Evolutionary conservation across 1,140 invertebrate species (phyloP), one percentile per base, ranked within the genome.

Genomic region (Drosophila baimaii): DNA sequence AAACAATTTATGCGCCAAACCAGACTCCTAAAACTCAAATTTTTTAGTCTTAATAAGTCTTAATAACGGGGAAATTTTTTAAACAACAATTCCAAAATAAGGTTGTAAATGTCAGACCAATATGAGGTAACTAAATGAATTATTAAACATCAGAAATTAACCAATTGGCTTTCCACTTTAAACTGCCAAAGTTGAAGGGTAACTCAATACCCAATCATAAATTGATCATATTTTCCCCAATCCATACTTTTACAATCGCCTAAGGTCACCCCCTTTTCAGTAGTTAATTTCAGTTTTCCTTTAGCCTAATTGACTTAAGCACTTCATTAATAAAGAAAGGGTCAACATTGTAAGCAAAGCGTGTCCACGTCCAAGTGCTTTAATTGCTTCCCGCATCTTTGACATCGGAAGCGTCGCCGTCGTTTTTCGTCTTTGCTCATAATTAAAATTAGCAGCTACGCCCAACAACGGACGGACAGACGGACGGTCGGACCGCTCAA

Each of bases 341-440:
- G 46, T 77, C 74, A 77, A n/a, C 35, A 63, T 62, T 59, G 55
- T 70, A 75, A 79, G 62, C 44, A 73, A 57, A 75, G 77, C 72
- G 77, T 84, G 76, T 79, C 81, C 62, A 63, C 75, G 61, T 25
- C 54, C 51, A 86, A 81, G 75, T 81, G 83, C 63, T 59, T 66
- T 86, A 88, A 88, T 83, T 88, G 79, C 68, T 86, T 86, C 83
- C 83, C 83, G 83, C 83, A 83, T 86, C 79, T 88, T 76, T 77
- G 76, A 86, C 79, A 88, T 86, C 83, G 83, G 83, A 86, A 88
- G 79, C 76, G 62, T 17, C 47, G 46, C 41, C 35, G 66, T 12
- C 66, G 63, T n/a, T 23, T 21, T 47, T 35, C 29, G 62, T 25
- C 69, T 46, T 37, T 43, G 58, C 44, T 62, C 75, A 83, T 88